Evolutionary conservation across 2,113 vertebrate genomes (phyloP).

Genomic region (Xerus inauris): DNA sequence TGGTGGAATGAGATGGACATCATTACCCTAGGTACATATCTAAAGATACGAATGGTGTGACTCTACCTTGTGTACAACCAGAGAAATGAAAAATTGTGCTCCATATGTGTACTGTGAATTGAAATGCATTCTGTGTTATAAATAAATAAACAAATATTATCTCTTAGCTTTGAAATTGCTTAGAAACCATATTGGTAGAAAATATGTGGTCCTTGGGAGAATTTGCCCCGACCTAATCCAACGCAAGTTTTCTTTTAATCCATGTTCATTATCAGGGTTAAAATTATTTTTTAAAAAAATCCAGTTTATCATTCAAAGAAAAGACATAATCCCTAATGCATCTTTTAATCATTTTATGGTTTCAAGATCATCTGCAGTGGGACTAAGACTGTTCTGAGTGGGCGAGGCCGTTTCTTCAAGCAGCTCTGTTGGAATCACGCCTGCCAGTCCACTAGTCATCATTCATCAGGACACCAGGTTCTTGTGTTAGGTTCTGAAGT

Average conservation of each 20-base stretch:
- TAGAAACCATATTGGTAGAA: neutral
- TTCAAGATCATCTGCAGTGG: neutral
- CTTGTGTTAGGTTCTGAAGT: neutral
- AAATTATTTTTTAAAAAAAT: neutral
- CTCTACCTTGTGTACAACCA: no score
- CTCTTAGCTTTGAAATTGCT: neutral
- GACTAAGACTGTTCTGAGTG: neutral
- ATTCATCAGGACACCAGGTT: neutral
- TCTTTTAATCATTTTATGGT: neutral
- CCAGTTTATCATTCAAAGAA: neutral
- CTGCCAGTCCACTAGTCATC: neutral
- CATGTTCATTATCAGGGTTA: neutral
- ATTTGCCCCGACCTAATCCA: neutral
- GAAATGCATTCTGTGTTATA: no score
- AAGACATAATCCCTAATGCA: neutral
- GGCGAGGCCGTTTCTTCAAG: neutral
- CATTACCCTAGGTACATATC: no score
- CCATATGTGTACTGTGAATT: no score
- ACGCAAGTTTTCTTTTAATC: neutral
- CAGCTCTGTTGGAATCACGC: neutral
- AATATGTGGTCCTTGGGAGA: neutral
- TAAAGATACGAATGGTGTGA: no score
- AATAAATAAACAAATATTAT: neutral
- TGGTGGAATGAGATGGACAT: no score
- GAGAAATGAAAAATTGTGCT: no score